Conservation (phyloP, 2,888 invertebrate genomes). For the Dioctria linearis region DNA sequence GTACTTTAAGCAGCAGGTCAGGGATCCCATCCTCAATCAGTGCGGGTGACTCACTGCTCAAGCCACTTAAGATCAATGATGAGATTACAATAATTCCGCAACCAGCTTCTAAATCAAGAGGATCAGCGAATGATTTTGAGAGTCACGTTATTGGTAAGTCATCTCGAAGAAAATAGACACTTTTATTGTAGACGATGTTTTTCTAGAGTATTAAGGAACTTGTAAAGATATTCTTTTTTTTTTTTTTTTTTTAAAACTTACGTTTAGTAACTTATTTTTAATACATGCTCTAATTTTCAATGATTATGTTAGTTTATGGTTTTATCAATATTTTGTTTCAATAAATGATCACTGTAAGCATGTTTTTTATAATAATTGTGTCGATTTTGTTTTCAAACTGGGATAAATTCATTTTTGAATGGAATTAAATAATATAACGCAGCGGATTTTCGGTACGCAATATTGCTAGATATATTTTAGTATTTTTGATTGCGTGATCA, state of each 20-base stretch:
- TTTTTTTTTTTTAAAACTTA: constrained; percentile 32
- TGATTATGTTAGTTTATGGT: constrained; percentile 33
- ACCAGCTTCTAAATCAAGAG: constrained; percentile 74
- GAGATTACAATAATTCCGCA: constrained; percentile 93
- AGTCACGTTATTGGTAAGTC: constrained; percentile 70
- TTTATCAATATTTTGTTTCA: constrained; percentile 51
- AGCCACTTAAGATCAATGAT: constrained; percentile 89
- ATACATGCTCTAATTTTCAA: constrained; percentile 34
- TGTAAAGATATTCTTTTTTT: constrained; percentile 44
- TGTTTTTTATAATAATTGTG: constrained; percentile 30
- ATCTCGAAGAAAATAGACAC: constrained; percentile 44
- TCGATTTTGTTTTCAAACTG: not conserved
- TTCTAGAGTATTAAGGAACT: constrained; percentile 33
- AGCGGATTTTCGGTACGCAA: too few species aligned
- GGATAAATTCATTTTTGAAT: too few species aligned
- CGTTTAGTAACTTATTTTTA: constrained; percentile 49
- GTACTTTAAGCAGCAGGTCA: constrained; percentile 65
- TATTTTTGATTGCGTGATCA: too few species aligned
- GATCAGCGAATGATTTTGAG: constrained; percentile 68
- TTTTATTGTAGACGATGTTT: constrained; percentile 36
- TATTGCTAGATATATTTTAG: too few species aligned
- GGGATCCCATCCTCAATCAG: constrained; percentile 57
- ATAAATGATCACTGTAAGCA: constrained; percentile 47
- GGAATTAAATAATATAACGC: too few species aligned
- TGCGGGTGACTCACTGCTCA: constrained; percentile 77